phyloP scores from a whole-genome alignment of 2,888 invertebrate species.

The Pegoplata infirma region DNA sequence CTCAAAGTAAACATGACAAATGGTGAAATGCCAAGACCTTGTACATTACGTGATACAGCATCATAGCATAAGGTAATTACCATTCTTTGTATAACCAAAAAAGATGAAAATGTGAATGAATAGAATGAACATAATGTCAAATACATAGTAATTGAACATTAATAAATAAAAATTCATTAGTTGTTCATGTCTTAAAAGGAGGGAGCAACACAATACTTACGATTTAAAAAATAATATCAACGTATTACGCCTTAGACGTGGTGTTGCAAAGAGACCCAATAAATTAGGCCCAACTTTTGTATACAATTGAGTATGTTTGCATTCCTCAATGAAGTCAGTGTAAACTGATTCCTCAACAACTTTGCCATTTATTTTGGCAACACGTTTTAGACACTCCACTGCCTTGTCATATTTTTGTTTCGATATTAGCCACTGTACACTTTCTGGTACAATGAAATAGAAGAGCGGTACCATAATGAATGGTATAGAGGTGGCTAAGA shows the following conservation, averaged over 20 bases:
- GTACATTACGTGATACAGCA: constrained; percentile 81
- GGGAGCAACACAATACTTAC: constrained; percentile 76
- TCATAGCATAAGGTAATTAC: constrained; percentile 82
- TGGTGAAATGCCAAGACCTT: constrained; percentile 80
- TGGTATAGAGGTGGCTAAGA: constrained; percentile 79
- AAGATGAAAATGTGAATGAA: neutral
- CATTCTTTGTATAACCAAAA: constrained; percentile 79
- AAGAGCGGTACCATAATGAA: constrained; percentile 78
- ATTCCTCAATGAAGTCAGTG: constrained; percentile 71
- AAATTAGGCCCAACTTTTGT: constrained; percentile 73
- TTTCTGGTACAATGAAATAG: constrained; percentile 81
- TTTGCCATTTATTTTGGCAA: constrained; percentile 80
- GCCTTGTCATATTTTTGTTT: constrained; percentile 79
- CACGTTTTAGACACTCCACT: constrained; percentile 78
- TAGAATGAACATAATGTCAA: constrained; percentile 20
- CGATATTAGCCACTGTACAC: constrained; percentile 81
- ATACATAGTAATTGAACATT: constrained; percentile 45
- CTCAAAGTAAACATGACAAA: constrained; percentile 80
- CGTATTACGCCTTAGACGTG: constrained; percentile 79
- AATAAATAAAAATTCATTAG: constrained; percentile 41
- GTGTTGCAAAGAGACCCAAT: constrained; percentile 79
- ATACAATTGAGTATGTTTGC: constrained; percentile 65
- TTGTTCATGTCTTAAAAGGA: neutral
- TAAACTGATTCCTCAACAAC: constrained; percentile 74
- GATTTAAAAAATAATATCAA: constrained; percentile 81